Base-by-base conservation (phyloP, 1,140 invertebrate species). In the Drosophila baimaii region DNA sequence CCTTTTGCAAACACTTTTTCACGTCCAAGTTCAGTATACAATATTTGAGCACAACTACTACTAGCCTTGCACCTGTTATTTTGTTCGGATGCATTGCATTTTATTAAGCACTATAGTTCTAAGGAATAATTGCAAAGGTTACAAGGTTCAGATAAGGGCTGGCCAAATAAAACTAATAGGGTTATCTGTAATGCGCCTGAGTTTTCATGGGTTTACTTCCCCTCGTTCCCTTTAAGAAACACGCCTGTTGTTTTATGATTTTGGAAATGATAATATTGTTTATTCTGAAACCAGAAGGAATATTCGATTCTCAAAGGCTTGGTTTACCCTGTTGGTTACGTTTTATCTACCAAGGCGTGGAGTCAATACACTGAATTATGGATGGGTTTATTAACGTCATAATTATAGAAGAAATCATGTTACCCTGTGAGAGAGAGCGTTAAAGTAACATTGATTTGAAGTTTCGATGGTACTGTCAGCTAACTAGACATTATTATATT, bases 21-120 rank as follows among this genome's bases (percentile, higher is more conserved):
- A 55, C 17, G 33, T 39, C 69, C 39, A 73, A 73, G 13, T 47
- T 39, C 70, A 73, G 71, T 74, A 73, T 74, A 35, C 12, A n/a
- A 46, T 74, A 47, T 54, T 63, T 43, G 21, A 43, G 56, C 27
- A 33, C 39, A 61, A 51, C 41, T 59, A 6, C 27, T 43, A 15
- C 12, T 43, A 31, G 27, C 52, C 19, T 23, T 8, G 62, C 61
- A 64, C 55, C 9, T 23, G n/a, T 3, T 58, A 39, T 23, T 29
- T 17, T 19, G 10, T 17, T 35, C 4, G 12, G 3, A 17, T 59
- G 15, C 17, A 29, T 29, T 27, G 29, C 12, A 35, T 17, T 61
- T 29, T 57, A 62, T 9, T 13, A 41, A 59, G 15, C 15, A 63
- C 25, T 21, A 19, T 8, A 31, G 9, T 23, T 31, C 19, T 23